These are phyloP conservation scores for Ptychoptera contaminata DNA, from an alignment of 2,888 invertebrate species.

Conservation along the genomic window DNA sequence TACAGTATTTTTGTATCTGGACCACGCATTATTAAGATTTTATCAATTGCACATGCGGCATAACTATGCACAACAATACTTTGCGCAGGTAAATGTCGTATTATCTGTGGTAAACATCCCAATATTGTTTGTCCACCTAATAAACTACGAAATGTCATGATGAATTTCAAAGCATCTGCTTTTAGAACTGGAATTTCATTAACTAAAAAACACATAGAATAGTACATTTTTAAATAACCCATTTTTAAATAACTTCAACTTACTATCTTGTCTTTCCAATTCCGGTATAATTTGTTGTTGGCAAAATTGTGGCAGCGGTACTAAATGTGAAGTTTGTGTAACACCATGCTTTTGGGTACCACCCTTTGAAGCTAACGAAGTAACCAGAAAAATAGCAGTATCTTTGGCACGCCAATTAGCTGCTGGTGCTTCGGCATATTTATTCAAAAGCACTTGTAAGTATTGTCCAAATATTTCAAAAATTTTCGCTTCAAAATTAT, in stretches of 20 bases:
- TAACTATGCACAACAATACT: constrained; percentile 89
- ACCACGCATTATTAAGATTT: constrained; percentile 61
- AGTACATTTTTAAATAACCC: background rate
- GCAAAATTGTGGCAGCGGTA: constrained; percentile 81
- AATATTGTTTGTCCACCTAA: constrained; percentile 64
- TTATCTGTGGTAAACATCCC: constrained; percentile 59
- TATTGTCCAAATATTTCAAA: constrained; percentile 79
- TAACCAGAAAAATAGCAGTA: constrained; percentile 90
- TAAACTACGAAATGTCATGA: constrained; percentile 89
- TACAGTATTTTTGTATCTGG: constrained; percentile 38
- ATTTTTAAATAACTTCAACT: constrained; percentile 10
- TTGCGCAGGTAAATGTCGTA: constrained; percentile 57
- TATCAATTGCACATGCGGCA: constrained; percentile 83
- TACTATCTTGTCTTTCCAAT: constrained; percentile 56
- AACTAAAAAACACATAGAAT: constrained; percentile 38
- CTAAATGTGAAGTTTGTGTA: constrained; percentile 77
- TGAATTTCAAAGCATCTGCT: constrained; percentile 90
- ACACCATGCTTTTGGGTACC: constrained; percentile 81
- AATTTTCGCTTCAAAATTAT: constrained; percentile 75
- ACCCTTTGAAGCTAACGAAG: constrained; percentile 82
- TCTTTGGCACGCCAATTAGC: constrained; percentile 89
- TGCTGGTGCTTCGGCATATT: constrained; percentile 59
- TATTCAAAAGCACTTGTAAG: constrained; percentile 42
- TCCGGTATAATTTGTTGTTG: constrained; percentile 76
- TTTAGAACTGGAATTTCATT: constrained; percentile 81